phyloP scores from a whole-genome alignment of 2,797 vertebrate species.

The Schizopygopsis pylzovi region DNA sequence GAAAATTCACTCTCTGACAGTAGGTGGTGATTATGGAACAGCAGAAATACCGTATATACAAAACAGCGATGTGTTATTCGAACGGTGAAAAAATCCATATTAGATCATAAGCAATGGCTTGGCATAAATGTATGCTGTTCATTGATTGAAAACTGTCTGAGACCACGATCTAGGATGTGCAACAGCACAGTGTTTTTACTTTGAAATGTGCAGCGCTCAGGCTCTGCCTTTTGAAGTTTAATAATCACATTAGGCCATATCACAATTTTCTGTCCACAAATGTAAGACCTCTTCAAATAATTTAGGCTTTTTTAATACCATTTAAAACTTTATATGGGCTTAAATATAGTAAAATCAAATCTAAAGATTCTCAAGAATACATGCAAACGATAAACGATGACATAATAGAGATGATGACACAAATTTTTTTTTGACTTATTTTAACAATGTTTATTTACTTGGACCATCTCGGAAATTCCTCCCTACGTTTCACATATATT shows the following conservation, averaged over 20 bases:
- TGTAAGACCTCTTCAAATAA: background rate
- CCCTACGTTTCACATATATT: too few species aligned
- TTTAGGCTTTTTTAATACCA: background rate
- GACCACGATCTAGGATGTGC: background rate
- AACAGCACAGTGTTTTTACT: background rate
- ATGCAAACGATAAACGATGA: background rate
- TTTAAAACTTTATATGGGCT: background rate
- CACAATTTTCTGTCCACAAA: background rate
- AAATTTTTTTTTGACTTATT: background rate
- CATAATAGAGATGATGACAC: background rate
- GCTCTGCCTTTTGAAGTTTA: background rate
- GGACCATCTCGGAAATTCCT: too few species aligned
- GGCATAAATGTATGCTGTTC: background rate
- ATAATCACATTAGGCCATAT: background rate
- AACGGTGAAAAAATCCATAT: background rate
- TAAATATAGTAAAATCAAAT: background rate
- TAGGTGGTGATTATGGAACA: background rate
- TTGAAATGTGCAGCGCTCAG: background rate
- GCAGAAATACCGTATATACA: background rate
- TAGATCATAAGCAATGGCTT: background rate
- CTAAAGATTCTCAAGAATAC: background rate
- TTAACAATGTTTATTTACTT: background rate
- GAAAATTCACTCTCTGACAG: background rate
- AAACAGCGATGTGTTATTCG: background rate
- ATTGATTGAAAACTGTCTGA: background rate